phyloP scores from a whole-genome alignment of 2,113 vertebrate genomes.

The Mustelus asterias region DNA sequence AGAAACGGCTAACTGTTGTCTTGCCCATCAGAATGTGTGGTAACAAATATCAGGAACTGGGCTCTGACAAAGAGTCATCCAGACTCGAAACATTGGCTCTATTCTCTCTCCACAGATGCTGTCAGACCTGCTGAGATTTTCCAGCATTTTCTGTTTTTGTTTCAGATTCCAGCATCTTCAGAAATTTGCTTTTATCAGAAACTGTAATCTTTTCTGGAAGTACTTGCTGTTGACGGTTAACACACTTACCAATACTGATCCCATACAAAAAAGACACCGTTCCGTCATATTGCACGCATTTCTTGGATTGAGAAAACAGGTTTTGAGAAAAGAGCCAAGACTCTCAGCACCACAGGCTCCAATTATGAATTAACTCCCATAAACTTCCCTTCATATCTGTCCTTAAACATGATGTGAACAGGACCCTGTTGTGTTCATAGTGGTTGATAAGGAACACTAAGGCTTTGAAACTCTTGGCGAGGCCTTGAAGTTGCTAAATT shows the following conservation, averaged over 20 bases:
- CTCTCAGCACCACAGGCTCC: not conserved
- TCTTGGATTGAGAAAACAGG: not conserved
- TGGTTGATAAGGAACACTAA: not conserved
- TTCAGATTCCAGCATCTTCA: no score
- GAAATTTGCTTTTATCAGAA: no score
- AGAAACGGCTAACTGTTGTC: not conserved
- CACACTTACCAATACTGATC: not conserved
- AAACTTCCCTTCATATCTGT: not conserved
- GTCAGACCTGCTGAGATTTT: no score
- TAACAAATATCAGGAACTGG: not conserved
- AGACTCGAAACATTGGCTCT: no score
- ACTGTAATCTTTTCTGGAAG: not conserved
- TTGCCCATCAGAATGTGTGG: not conserved
- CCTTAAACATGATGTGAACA: not conserved
- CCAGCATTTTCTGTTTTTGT: no score
- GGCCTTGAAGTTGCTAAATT: not conserved
- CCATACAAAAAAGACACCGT: not conserved
- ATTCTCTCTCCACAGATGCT: no score
- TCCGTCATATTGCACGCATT: not conserved
- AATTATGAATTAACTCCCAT: not conserved
- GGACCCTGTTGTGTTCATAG: not conserved
- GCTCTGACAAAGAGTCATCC: no score
- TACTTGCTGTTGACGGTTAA: not conserved
- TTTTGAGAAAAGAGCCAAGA: not conserved
- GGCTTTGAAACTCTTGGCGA: not conserved